Base-by-base conservation (phyloP, 2,888 invertebrate genomes). In the Drepanosiphum platanoidis region DNA sequence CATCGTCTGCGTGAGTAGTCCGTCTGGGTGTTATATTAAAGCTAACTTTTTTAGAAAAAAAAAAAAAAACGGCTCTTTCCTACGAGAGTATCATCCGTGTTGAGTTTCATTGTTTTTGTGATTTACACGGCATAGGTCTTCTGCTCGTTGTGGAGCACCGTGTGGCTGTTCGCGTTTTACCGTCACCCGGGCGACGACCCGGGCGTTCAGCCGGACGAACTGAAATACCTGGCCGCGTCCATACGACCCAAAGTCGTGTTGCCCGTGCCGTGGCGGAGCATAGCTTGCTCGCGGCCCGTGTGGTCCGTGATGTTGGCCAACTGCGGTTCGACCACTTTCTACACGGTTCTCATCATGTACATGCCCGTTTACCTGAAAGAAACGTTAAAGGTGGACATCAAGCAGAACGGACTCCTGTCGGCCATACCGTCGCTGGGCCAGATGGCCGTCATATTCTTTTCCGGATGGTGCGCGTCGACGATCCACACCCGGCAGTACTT, bases 311-410 rank as follows among this genome's bases (percentile, higher is more conserved):
- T 71, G 58, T 8, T 81, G 11, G 81, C 81, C 22, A 81, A 81
- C 34, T 81, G 18, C n/a, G 81, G 81, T 18, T 81, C 81, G 9
- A 81, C 81, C 32, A 39, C 61, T 27, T 72, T 81, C 58, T 81
- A 81, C 30, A 32, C 71, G 13, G 61, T 71, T 15, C 81, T 81
- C 52, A 27, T 81, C 0, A 34, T 70, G 42, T 72, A 81, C 58
- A 72, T 71, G 81, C 81, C 81, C 7, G 39, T 71, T 2, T 81
- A 81, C n/a, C 27, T 81, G 30, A 81, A 81, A 22, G 27, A 70
- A 9, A 34, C 32, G 11, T 13, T 81, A 39, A 36, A 30, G 13
- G 30, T 39, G 27, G 27, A 36, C 27, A n/a, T 81, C 7, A 8
- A 39, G 13, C 0, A 32, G 7, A 81, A 81, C 39, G 81, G 81